Percentiles rank a stretch among this genome's conserved stretches.
Evolutionary conservation across 2,888 invertebrate genomes (phyloP).

Genomic region (Cryptus armator): DNA sequence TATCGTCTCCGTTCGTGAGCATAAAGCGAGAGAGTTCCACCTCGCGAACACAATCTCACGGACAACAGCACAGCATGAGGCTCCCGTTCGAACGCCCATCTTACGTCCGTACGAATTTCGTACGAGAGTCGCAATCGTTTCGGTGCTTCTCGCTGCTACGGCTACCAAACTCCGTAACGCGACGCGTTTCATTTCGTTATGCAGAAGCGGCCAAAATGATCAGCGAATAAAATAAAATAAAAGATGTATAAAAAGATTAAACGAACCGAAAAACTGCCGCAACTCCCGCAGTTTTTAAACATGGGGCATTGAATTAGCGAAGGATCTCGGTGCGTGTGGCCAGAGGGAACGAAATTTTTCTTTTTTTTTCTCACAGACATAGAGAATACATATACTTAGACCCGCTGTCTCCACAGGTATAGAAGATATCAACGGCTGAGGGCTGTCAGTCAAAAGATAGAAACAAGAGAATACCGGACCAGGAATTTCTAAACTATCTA

Average conservation of each 20-base stretch:
- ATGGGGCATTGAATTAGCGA: constrained; percentile 44
- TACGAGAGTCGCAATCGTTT: constrained; percentile 35
- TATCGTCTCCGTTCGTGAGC: background rate
- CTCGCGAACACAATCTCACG: constrained; percentile 54
- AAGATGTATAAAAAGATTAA: background rate
- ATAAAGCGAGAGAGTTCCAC: background rate
- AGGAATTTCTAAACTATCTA: constrained; percentile 20
- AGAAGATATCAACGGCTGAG: constrained; percentile 36
- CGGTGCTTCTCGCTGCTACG: constrained; percentile 10
- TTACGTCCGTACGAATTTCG: constrained; percentile 74
- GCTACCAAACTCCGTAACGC: constrained; percentile 5
- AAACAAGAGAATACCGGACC: constrained; percentile 21
- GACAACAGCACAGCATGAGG: constrained; percentile 74
- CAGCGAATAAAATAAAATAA: background rate
- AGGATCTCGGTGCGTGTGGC: constrained; percentile 47
- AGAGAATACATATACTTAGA: constrained; percentile 23
- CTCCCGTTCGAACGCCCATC: constrained; percentile 63
- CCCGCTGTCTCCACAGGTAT: constrained; percentile 29
- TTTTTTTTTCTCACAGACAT: constrained; percentile 30
- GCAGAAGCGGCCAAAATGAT: constrained; percentile 36
- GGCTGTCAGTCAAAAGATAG: constrained; percentile 66
- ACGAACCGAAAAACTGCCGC: constrained; percentile 1
- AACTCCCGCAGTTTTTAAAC: constrained; percentile 1
- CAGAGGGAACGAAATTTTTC: constrained; percentile 32
- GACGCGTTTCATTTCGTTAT: constrained; percentile 33